Conservation (phyloP, 2,888 invertebrate species). For the Ochropacha duplaris region DNA sequence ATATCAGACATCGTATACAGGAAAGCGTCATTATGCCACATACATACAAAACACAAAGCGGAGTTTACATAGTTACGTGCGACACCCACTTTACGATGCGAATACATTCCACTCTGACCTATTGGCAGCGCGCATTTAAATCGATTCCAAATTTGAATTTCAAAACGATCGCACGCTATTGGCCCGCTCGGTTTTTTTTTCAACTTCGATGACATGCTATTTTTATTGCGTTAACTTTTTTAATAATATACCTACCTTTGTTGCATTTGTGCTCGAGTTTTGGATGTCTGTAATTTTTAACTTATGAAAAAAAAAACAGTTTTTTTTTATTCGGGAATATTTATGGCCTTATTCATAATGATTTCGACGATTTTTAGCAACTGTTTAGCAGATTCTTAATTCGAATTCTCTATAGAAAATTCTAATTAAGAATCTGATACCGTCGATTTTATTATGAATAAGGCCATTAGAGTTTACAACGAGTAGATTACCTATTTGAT, state of each 20-base stretch:
- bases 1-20: slow-evolving; percentile 17
- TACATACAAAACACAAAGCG: slow-evolving; percentile 26
- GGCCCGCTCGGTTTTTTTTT: slow-evolving; percentile 38
- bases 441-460: too few relatives aligned
- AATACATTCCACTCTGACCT: slow-evolving; percentile 75
- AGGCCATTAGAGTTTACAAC: too few relatives aligned
- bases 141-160: slow-evolving; percentile 71
- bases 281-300: too few relatives aligned
- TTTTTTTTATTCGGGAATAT: too few relatives aligned
- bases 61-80: slow-evolving; percentile 12
- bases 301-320: too few relatives aligned
- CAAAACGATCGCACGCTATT: slow-evolving; percentile 54
- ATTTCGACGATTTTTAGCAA: too few relatives aligned
- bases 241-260: neutral
- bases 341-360: too few relatives aligned
- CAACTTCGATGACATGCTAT: slow-evolving; percentile 41
- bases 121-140: slow-evolving; percentile 74
- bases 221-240: slow-evolving; percentile 20
- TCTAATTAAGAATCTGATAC: too few relatives aligned
- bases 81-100: slow-evolving; percentile 54
- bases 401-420: too few relatives aligned
- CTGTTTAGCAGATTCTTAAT: too few relatives aligned
- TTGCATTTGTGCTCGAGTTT: neutral
- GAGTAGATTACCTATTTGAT: too few relatives aligned
- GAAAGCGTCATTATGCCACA: slow-evolving; percentile 34